Base-by-base conservation (phyloP, 1,140 invertebrate species). In the Trachymyrmex cornetzi region DNA sequence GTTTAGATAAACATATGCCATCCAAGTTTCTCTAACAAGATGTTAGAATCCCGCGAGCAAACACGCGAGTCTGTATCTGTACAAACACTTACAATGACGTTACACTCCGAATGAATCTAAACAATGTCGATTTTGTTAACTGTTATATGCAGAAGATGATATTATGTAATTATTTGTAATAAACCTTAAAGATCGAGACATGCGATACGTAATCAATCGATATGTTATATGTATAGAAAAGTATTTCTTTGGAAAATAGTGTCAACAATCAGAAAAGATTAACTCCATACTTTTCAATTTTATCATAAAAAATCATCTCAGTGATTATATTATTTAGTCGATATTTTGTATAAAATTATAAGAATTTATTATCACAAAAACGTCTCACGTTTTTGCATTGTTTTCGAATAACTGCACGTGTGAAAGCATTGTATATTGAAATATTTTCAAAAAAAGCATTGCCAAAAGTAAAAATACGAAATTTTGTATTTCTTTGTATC, bases 21-120 rank as follows among this genome's bases (percentile, higher is more conserved):
- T 63, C 48, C 61, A 69, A 81, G 30, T 69, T 69, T 57, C 77
- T 66, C 77, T 66, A 53, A 67, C 63, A 34, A 71, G 66, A 77
- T 22, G 38, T 84, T 55, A 30, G 27, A 38, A 16, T 63, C 44
- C 16, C 24, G 64, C 63, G 19, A 71, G 34, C 27, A n/a, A 81
- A 69, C 59, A 53, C 34, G 50, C 64, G 22, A 59, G n/a, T 44
- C 50, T 24, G 67, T 27, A 55, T 12, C 24, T 22, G 14, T 11
- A 82, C 55, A 57, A 74, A 27, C 55, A 48, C 11, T 59, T 57
- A 59, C 34, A 44, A 59, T 19, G 38, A 72, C 24, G 7, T n/a
- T 59, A 59, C 14, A 61, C 38, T 50, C 27, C 19, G 7, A 14
- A 61, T 12, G 12, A 59, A 34, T 50, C 24, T 50, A 9, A 79